Conservation (phyloP, 2,797 vertebrate genomes). For the Heteromormyrus szaboi region DNA sequence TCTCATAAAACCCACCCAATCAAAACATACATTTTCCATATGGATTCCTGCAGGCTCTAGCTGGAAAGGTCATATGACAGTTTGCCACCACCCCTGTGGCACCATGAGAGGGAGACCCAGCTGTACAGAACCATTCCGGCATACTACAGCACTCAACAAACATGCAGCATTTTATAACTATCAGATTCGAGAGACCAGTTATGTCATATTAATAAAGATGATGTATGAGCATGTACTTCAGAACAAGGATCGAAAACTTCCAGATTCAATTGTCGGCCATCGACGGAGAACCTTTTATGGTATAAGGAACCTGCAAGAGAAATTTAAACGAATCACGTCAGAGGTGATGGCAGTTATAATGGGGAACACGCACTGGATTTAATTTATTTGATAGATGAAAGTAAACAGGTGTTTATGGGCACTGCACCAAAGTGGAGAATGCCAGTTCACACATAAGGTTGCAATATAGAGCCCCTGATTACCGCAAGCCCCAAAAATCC, state of each 20-base stretch:
- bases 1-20: conserved; percentile 35
- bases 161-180: neutral
- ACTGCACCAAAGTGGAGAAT: neutral
- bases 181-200: neutral
- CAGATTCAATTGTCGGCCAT: conserved; percentile 59
- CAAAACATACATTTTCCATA: conserved; percentile 25
- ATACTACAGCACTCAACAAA: neutral
- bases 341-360: neutral
- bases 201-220: neutral
- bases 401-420: neutral
- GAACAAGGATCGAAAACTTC: conserved; percentile 63
- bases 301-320: conserved; percentile 53
- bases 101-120: neutral
- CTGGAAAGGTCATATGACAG: neutral
- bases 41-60: neutral
- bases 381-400: neutral
- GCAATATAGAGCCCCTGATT: neutral
- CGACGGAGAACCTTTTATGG: conserved; percentile 57
- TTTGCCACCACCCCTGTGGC: neutral
- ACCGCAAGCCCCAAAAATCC: neutral
- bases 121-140: neutral
- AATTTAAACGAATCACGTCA: neutral
- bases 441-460: neutral
- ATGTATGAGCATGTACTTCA: conserved; percentile 40
- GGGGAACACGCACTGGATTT: neutral